Base-by-base conservation (phyloP, 2,888 invertebrate species). In the Drosophila putrida region DNA sequence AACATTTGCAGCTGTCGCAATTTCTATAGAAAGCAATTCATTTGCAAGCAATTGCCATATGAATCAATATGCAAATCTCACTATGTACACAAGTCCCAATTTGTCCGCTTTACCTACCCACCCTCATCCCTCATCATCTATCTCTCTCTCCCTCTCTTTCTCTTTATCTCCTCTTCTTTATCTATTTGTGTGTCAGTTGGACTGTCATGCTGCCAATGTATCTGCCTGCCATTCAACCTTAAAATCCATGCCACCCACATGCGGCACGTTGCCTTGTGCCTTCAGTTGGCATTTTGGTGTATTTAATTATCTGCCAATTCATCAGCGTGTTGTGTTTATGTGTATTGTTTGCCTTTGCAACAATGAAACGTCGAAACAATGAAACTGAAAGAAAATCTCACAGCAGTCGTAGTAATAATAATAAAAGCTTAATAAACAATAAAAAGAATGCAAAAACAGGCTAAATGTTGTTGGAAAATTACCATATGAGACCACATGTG, bases 281-380 rank as follows among this genome's bases (percentile, higher is more conserved):
- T 25, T 51, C 38, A 38, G 57, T 61, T 64, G 63, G 70, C 47
- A 57, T 71, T 71, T 60, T 51, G 71, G 72, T 50, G 46, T 64
- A 75, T 75, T 75, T 75, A 70, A 74, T 75, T 75, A 74, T 69
- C 63, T 75, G 70, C 31, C 75, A 69, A 75, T 75, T 69, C 59
- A 63, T 70, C 61, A 68, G 61, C 31, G 55, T 36, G 38, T 51
- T 43, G 35, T 38, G 33, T 44, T 58, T 38, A 39, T 74, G 47
- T 67, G 11, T 41, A 36, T 39, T 66, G 41, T 43, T 38, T 68
- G 36, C 41, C 50, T 51, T 57, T 51, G 15, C 36, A n/a, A 20
- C 11, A 57, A 36, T 46, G 35, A 46, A 57, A 57, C 20, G 20
- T 20, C 39, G 10, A 31, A 50, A 49, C 58, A 71, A 60, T 33